Conservation (phyloP, 2,113 vertebrate species). For the Eublepharis macularius region DNA sequence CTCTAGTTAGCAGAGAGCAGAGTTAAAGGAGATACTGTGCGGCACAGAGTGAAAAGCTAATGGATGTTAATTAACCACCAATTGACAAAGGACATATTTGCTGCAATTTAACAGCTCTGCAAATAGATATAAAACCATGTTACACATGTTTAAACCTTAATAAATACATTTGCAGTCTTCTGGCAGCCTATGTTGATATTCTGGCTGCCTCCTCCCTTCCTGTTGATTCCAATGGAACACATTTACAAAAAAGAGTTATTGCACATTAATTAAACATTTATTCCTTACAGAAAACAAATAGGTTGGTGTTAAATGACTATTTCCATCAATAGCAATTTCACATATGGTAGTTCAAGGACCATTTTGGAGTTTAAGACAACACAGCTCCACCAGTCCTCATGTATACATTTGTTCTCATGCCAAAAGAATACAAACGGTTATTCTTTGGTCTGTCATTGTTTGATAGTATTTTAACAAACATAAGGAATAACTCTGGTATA, state of each 20-base stretch:
- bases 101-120: constrained; percentile 59
- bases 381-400: background rate
- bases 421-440: background rate
- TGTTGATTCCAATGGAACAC: constrained; percentile 60
- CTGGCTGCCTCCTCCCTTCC: constrained; percentile 27
- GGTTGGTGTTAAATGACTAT: constrained; percentile 57
- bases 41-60: constrained; percentile 64
- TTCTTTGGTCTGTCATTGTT: background rate
- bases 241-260: constrained; percentile 52
- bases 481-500: background rate
- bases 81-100: constrained; percentile 67
- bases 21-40: constrained; percentile 37
- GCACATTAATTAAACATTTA: constrained; percentile 62
- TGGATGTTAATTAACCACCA: constrained; percentile 65
- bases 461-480: background rate
- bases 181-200: constrained; percentile 57
- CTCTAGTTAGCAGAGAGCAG: constrained; percentile 50
- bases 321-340: constrained; percentile 56
- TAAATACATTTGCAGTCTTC: constrained; percentile 64
- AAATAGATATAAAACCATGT: constrained; percentile 62
- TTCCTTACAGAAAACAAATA: constrained; percentile 60
- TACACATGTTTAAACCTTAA: constrained; percentile 69
- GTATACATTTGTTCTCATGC: background rate
- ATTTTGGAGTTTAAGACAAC: constrained; percentile 13
- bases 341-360: constrained; percentile 42